Base-by-base conservation (phyloP, 2,113 vertebrate genomes). In the Calyptommatus sinebrachiatus region DNA sequence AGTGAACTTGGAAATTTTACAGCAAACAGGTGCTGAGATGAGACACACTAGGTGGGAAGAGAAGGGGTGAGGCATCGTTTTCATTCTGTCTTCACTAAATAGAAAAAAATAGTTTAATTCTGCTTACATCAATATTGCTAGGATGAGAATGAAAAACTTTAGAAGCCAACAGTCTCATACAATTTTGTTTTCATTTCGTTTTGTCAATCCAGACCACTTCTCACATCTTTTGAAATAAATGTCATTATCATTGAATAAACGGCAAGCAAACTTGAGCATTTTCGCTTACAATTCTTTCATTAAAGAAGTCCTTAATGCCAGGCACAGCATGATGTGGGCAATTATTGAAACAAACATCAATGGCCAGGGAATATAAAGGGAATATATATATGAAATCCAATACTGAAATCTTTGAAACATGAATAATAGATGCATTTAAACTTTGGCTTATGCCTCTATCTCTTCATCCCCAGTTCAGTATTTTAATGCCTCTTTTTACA, bases 251-350 rank as follows among this genome's bases (percentile, higher is more conserved):
- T 46, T 72, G 71, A 82, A 29, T 26, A 45, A 7, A 69, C 5
- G 1, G 5, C 78, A 69, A 76, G 60, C 76, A 26, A 89, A 84
- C 66, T 53, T 1, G 2, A 18, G 20, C 71, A 84, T 29, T 69
- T 67, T 87, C 83, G 73, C 53, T 65, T 6, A 16, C 18, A 72
- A 71, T 83, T 74, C 8, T 61, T 79, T 81, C 48, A 85, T 77
- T 78, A 87, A 89, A 82, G 71, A 50, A 82, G 77, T 24, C 10
- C 69, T 85, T 84, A 79, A 35, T 83, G 84, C 57, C 83, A 50
- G 50, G 6, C 21, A 46, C 62, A 9, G 26, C 11, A 46, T 11
- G 29, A 70, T 45, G 18, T 35, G 68, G 31, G 66, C 20, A 68
- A 66, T 67, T 66, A 73, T 31, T n/a, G 62, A 66, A 80, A 65